phyloP scores from a whole-genome alignment of 2,797 vertebrate species.

The Gymnothorax reevesii region DNA sequence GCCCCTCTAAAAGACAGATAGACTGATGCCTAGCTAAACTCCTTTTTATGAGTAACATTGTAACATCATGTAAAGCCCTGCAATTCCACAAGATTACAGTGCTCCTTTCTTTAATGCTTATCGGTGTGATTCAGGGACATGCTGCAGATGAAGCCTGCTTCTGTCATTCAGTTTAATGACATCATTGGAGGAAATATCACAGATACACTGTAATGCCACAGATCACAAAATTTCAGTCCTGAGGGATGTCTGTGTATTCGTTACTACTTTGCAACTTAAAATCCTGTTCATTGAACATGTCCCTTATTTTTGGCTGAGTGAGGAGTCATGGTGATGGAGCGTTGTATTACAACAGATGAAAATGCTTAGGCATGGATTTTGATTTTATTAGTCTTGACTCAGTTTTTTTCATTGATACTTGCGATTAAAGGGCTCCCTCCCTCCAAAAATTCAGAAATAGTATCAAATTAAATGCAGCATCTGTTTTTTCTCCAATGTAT shows the following conservation, averaged over 20 bases:
- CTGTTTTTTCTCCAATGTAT: background rate
- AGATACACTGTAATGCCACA: background rate
- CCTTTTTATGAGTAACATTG: background rate
- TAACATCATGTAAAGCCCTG: background rate
- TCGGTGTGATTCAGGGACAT: background rate
- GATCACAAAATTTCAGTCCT: background rate
- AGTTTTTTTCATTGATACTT: background rate
- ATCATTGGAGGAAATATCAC: background rate
- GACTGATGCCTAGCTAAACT: background rate
- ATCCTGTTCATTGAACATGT: background rate
- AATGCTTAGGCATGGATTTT: background rate
- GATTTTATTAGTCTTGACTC: background rate
- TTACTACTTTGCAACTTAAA: slow-evolving; percentile 10
- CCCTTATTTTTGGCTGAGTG: background rate
- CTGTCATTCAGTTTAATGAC: background rate
- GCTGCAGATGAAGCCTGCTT: background rate
- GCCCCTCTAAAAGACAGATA: too few relatives aligned
- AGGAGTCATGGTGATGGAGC: background rate
- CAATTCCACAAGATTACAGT: background rate
- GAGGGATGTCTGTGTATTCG: slow-evolving; percentile 12
- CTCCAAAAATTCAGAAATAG: background rate
- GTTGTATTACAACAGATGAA: background rate
- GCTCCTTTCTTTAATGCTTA: background rate
- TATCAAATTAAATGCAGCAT: background rate
- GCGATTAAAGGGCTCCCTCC: background rate